Conservation (phyloP, 2,113 vertebrate genomes). For the Pedetes capensis region DNA sequence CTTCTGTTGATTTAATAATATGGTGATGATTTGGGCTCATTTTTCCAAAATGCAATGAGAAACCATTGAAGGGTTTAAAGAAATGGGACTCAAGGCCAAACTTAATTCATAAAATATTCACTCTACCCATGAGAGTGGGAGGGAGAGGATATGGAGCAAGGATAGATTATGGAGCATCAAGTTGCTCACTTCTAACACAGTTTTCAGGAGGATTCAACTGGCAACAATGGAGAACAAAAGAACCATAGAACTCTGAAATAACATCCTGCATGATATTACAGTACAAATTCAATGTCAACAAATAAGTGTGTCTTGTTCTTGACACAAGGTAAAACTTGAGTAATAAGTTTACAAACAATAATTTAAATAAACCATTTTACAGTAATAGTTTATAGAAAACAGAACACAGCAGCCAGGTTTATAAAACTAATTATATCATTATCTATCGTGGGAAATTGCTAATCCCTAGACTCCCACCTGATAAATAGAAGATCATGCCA, state of each 20-base stretch:
- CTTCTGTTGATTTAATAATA: neutral
- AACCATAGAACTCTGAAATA: neutral
- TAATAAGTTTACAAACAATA: neutral
- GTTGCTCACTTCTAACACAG: neutral
- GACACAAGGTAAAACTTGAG: neutral
- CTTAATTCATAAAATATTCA: neutral
- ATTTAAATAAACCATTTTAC: neutral
- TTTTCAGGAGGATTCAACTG: neutral
- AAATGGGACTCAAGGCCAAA: neutral
- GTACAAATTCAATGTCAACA: neutral
- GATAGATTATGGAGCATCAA: neutral
- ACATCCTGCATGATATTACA: neutral
- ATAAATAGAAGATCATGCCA: conserved; percentile 33
- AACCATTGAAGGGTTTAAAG: neutral
- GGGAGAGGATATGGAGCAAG: neutral
- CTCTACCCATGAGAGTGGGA: neutral
- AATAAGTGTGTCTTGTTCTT: neutral
- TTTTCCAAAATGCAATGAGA: neutral
- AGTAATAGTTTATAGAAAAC: conserved; percentile 7
- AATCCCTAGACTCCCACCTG: conserved; percentile 42
- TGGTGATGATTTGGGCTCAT: neutral
- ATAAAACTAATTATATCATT: conserved; percentile 54
- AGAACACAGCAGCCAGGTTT: conserved; percentile 42
- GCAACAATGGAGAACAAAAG: neutral
- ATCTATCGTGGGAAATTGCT: neutral